phyloP scores from a whole-genome alignment of 2,113 vertebrate species.

The Steatornis caripensis region DNA sequence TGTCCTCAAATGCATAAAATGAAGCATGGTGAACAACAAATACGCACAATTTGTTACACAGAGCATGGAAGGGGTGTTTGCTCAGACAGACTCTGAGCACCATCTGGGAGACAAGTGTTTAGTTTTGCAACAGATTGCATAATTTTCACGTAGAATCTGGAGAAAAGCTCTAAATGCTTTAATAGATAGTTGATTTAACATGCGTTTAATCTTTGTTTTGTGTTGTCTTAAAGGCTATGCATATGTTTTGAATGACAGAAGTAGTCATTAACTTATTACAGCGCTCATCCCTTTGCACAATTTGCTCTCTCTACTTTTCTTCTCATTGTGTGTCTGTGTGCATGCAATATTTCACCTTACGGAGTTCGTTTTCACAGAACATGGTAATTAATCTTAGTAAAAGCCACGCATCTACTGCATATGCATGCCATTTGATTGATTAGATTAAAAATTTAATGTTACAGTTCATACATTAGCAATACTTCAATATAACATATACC shows the following conservation, averaged over 20 bases:
- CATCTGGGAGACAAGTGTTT: slow-evolving; percentile 77
- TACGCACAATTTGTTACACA: slow-evolving; percentile 54
- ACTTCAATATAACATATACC: slow-evolving; percentile 74
- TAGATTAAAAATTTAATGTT: slow-evolving; percentile 82
- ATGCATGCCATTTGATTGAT: slow-evolving; percentile 80
- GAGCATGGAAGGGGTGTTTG: slow-evolving; percentile 67
- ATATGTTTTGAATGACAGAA: slow-evolving; percentile 76
- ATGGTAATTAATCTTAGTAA: slow-evolving; percentile 81
- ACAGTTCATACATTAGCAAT: slow-evolving; percentile 83
- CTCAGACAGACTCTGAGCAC: slow-evolving; percentile 69
- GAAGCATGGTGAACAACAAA: slow-evolving; percentile 52
- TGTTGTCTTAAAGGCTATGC: slow-evolving; percentile 77
- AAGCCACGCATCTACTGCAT: slow-evolving; percentile 74
- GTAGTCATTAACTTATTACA: slow-evolving; percentile 74
- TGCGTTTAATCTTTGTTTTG: slow-evolving; percentile 73
- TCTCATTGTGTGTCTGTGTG: neutral
- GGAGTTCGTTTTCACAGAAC: slow-evolving; percentile 66
- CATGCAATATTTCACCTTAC: slow-evolving; percentile 70
- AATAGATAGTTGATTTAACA: slow-evolving; percentile 78
- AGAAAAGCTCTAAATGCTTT: slow-evolving; percentile 76
- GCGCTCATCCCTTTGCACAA: slow-evolving; percentile 51
- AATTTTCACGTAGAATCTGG: slow-evolving; percentile 75
- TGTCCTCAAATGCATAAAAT: slow-evolving; percentile 60
- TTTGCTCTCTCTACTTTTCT: slow-evolving; percentile 56
- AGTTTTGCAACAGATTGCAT: slow-evolving; percentile 80